A percentile compares a stretch with the other conserved stretches of the same genome.
Conservation (phyloP, 2,888 invertebrate species). For the Axea sp. region DNA sequence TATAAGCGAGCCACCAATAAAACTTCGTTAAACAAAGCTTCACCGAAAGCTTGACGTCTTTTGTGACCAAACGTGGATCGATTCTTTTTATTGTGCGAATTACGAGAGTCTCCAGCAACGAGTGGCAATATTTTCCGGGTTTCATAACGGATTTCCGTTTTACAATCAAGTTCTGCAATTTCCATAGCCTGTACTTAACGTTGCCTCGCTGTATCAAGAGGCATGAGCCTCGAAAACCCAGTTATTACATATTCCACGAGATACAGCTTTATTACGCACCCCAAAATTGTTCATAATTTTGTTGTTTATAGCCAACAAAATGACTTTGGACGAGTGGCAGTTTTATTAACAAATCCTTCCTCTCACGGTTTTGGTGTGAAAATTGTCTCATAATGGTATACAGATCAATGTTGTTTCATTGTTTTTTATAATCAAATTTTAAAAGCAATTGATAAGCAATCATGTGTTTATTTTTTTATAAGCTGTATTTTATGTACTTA, state of each 20-base stretch:
- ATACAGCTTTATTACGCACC: slow-evolving; percentile 48
- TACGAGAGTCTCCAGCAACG: slow-evolving; percentile 38
- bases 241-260: slow-evolving; percentile 54
- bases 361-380: not conserved
- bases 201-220: slow-evolving; percentile 52
- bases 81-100: slow-evolving; percentile 51
- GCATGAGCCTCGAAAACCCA: slow-evolving; percentile 45
- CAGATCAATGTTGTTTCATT: slow-evolving; percentile 11
- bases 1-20: slow-evolving; percentile 46
- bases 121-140: slow-evolving; percentile 59
- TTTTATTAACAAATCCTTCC: slow-evolving; percentile 31
- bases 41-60: slow-evolving; percentile 35
- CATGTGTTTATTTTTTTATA: too few relatives aligned
- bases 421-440: too few relatives aligned
- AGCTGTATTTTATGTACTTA: too few relatives aligned
- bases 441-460: too few relatives aligned
- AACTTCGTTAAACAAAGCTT: slow-evolving; percentile 49
- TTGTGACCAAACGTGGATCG: slow-evolving; percentile 18
- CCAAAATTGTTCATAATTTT: slow-evolving; percentile 48
- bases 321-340: slow-evolving; percentile 8
- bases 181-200: slow-evolving; percentile 51
- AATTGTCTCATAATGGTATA: slow-evolving; percentile 36
- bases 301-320: slow-evolving; percentile 38
- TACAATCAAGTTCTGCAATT: slow-evolving; percentile 58
- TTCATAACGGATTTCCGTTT: slow-evolving; percentile 61